Base-by-base conservation (phyloP, 2,888 invertebrate genomes). In the Nebria brevicollis region DNA sequence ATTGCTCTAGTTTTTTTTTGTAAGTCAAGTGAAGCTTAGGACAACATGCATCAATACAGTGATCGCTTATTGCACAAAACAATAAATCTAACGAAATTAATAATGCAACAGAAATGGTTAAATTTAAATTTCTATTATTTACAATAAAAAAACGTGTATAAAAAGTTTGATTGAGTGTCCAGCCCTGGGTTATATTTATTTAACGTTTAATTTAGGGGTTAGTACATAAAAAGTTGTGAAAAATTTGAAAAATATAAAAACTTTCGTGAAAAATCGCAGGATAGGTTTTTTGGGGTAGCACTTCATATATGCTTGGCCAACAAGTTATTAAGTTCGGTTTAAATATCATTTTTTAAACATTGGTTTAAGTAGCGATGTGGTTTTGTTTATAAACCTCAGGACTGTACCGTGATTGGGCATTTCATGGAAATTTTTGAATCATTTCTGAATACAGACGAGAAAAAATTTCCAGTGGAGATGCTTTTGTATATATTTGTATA, bases 101-200 rank as follows among this genome's bases (percentile, higher is more conserved):
- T 54, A 54, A 54, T 13, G 54, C 54, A 54, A 54, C 54, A 54
- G 54, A 54, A 54, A 75, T 77, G 65, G 80, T 80, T 80, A 80
- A 80, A 81, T 15, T 77, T 5, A 54, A 54, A 7, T 54, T 54
- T 54, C 54, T 6, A 77, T 81, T 81, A 81, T 81, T 81, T 75
- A 81, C 74, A 82, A 34, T 41, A 77, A 73, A 73, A 73, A 20
- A 80, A 66, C 42, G 80, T 80, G 77, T 77, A 66, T 70, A 66
- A 75, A 76, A 42, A 64, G 75, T 20, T 75, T 25, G 76, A 66
- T 81, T 72, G 66, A 77, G 77, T 81, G 87, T 85, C 85, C 87
- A 87, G 87, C 87, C 87, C 87, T 87, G 86, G 85, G 83, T 85
- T 83, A 84, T 84, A 82, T 82, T 82, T 84, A 84, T 78, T 83